A percentile compares a stretch with the other conserved stretches of the same genome.
Evolutionary conservation across 2,797 vertebrate species (phyloP).

Genomic region (Darevskia nairensis): DNA sequence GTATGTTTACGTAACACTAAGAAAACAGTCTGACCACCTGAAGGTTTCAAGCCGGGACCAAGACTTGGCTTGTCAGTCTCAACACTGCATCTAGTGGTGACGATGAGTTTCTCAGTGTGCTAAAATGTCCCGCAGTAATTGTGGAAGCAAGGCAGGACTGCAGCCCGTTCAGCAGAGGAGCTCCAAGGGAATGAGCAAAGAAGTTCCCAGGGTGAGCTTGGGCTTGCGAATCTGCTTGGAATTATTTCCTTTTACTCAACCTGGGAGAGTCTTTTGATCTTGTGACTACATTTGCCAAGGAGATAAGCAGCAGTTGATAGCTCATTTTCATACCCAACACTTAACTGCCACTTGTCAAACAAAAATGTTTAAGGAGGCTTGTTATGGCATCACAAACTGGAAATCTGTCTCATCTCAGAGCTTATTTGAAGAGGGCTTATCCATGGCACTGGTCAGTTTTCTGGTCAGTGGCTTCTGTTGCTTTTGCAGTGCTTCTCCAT

Average conservation of each 20-base stretch:
- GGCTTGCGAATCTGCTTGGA: not conserved
- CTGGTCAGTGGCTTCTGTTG: not conserved
- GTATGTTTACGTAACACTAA: constrained; percentile 37
- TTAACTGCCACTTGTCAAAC: not conserved
- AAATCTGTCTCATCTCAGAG: not conserved
- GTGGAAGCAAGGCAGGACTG: not conserved
- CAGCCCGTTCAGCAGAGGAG: not conserved
- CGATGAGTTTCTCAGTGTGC: not conserved
- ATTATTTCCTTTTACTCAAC: not conserved
- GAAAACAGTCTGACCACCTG: not conserved
- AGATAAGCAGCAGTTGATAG: not conserved
- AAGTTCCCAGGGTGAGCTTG: not conserved
- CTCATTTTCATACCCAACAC: not conserved
- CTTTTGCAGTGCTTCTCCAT: not conserved
- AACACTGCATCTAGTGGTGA: not conserved
- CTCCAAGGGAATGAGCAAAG: not conserved
- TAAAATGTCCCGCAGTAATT: not conserved
- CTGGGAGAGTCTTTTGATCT: not conserved
- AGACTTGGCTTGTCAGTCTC: not conserved
- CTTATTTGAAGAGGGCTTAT: not conserved
- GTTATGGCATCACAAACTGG: not conserved
- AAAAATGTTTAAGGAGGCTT: not conserved
- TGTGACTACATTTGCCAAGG: not conserved
- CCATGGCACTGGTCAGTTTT: too few relatives aligned
- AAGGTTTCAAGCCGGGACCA: not conserved